phyloP scores from a whole-genome alignment of 2,888 invertebrate species.

The Brachynemurus nebulosus region DNA sequence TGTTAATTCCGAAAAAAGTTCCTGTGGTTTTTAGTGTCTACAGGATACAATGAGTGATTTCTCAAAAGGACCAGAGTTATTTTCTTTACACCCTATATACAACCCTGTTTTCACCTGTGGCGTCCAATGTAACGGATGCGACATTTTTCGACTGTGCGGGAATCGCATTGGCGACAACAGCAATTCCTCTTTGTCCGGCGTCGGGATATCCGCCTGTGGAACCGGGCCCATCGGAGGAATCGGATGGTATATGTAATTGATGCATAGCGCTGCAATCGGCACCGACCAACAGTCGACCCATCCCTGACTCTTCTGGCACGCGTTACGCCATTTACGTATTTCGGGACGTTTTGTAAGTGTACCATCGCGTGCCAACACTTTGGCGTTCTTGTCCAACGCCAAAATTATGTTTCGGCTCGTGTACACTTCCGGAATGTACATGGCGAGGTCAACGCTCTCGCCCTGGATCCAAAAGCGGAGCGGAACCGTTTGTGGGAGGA shows the following conservation, averaged over 20 bases:
- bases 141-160: slow-evolving; percentile 47
- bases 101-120: slow-evolving; percentile 1
- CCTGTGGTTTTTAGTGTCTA: too few species aligned
- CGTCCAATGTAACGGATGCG: slow-evolving; percentile 14
- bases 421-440: slow-evolving; percentile 85
- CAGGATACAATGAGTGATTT: too few species aligned
- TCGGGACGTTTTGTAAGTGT: slow-evolving; percentile 40
- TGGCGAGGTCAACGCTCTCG: slow-evolving; percentile 79
- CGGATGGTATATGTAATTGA: slow-evolving; percentile 85
- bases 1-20: too few species aligned
- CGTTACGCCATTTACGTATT: slow-evolving; percentile 64
- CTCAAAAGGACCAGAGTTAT: too few species aligned
- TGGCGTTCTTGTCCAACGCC: slow-evolving; percentile 78
- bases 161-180: slow-evolving; percentile 84
- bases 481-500: slow-evolving; percentile 77
- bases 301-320: slow-evolving; percentile 54
- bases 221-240: slow-evolving; percentile 77
- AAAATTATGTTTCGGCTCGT: slow-evolving; percentile 71
- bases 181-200: slow-evolving; percentile 89
- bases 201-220: slow-evolving; percentile 83
- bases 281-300: slow-evolving; percentile 98
- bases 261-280: slow-evolving; percentile 82
- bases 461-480: slow-evolving; percentile 91
- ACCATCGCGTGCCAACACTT: slow-evolving; percentile 66
- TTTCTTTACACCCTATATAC: too few species aligned